Evolutionary conservation across 2,888 invertebrate genomes (phyloP).

Genomic region (Vannuccia rotundouncinata): DNA sequence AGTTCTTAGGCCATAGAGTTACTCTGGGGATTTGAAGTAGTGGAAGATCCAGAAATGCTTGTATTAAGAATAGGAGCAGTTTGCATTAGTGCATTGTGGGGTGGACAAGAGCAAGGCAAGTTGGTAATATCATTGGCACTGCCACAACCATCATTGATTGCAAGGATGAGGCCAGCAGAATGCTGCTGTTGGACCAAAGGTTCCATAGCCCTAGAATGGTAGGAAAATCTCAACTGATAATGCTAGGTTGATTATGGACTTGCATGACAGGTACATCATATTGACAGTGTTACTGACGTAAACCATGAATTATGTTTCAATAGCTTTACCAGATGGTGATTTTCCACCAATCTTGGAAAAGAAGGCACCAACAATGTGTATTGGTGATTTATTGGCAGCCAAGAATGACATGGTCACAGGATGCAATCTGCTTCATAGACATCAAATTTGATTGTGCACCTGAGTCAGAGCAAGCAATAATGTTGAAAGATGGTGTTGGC

Average conservation of each 20-base stretch:
- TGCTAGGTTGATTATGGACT: background rate
- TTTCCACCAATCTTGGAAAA: background rate
- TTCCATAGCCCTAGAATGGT: background rate
- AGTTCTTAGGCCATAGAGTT: too few species aligned
- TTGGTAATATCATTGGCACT: background rate
- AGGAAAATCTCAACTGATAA: background rate
- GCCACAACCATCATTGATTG: background rate
- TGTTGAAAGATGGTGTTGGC: background rate
- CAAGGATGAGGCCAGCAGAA: background rate
- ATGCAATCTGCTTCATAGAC: background rate
- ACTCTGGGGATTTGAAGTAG: too few species aligned
- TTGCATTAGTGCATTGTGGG: background rate
- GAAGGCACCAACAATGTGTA: background rate
- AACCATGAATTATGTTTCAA: background rate
- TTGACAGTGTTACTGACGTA: constrained; percentile 13
- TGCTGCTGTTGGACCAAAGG: background rate
- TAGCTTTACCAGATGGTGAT: background rate
- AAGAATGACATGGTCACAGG: background rate
- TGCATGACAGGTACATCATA: background rate
- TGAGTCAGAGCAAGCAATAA: background rate
- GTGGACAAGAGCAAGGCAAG: background rate
- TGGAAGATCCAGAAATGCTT: too few species aligned
- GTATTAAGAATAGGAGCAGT: too few species aligned
- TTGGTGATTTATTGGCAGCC: background rate
- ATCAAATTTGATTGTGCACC: constrained; percentile 25